Evolutionary conservation across 2,797 vertebrate species (phyloP).

Genomic region (Paedocypris micromegethes): DNA sequence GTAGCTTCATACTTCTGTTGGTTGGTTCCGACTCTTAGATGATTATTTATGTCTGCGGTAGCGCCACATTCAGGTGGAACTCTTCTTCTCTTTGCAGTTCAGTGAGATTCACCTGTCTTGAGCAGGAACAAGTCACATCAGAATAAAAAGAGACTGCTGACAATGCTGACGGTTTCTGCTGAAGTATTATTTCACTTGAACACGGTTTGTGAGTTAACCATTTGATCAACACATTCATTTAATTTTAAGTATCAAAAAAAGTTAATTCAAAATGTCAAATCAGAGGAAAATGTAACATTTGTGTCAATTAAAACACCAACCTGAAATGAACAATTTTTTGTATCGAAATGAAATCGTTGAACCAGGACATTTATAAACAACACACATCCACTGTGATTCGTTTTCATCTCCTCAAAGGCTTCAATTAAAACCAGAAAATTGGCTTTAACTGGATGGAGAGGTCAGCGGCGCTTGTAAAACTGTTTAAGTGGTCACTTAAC

Average conservation of each 20-base stretch:
- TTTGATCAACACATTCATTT: too few species aligned
- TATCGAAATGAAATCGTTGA: too few species aligned
- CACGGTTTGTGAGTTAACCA: neutral
- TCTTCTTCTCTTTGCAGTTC: conserved; percentile 71
- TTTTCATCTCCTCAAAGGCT: too few species aligned
- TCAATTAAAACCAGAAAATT: conserved; percentile 2
- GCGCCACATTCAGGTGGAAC: conserved; percentile 75
- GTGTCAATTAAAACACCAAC: too few species aligned
- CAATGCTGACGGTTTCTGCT: too few species aligned
- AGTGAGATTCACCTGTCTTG: conserved; percentile 78
- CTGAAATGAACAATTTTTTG: too few species aligned
- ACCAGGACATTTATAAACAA: too few species aligned
- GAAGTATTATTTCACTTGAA: conserved; percentile 51
- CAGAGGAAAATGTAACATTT: too few species aligned
- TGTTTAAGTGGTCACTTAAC: conserved; percentile 21
- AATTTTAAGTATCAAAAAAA: too few species aligned
- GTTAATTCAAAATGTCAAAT: too few species aligned
- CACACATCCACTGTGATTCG: too few species aligned
- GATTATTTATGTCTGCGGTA: conserved; percentile 95
- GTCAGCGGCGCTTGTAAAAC: conserved; percentile 6
- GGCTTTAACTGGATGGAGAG: conserved; percentile 9
- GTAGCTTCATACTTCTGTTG: conserved; percentile 91
- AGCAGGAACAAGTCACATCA: conserved; percentile 72
- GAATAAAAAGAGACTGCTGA: conserved; percentile 66
- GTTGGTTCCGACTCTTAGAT: conserved; percentile 88